Conservation (phyloP, 2,113 vertebrate genomes). For the Perca flavescens region DNA sequence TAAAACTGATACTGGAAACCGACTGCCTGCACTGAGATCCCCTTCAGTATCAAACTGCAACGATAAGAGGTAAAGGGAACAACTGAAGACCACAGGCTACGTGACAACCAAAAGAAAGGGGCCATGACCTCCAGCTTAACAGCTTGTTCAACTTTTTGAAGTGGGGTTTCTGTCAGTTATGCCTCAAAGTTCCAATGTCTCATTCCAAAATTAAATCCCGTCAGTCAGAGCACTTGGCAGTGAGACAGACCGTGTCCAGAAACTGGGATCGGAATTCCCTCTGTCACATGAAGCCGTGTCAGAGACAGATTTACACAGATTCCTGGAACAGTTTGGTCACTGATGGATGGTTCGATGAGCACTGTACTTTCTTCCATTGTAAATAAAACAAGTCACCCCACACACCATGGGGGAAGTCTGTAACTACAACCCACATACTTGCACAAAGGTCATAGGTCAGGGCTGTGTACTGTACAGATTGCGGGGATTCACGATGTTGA, state of each 20-base stretch:
- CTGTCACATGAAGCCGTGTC: neutral
- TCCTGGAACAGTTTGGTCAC: constrained; percentile 21
- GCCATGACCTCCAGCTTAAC: neutral
- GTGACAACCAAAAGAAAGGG: neutral
- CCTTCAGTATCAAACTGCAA: no score
- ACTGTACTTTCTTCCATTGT: neutral
- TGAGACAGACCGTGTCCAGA: neutral
- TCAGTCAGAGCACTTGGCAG: neutral
- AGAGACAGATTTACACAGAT: constrained; percentile 24
- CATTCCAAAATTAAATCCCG: neutral
- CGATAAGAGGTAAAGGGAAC: neutral
- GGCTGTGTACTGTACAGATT: neutral
- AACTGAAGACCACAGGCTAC: neutral
- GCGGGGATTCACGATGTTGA: neutral
- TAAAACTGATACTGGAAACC: neutral
- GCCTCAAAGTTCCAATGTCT: neutral
- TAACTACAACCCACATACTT: neutral
- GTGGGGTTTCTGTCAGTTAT: neutral
- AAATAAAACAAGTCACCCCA: neutral
- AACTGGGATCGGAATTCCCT: constrained; percentile 6
- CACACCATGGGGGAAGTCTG: neutral
- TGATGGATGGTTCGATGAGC: neutral
- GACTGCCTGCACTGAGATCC: constrained; percentile 9
- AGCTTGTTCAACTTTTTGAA: neutral
- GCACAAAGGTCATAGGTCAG: constrained; percentile 3